Percentiles rank a stretch among this genome's conserved stretches.
These are phyloP conservation scores for Diploscapter pachys DNA, from an alignment of 1,140 invertebrate genomes.

Conservation along the genomic window DNA sequence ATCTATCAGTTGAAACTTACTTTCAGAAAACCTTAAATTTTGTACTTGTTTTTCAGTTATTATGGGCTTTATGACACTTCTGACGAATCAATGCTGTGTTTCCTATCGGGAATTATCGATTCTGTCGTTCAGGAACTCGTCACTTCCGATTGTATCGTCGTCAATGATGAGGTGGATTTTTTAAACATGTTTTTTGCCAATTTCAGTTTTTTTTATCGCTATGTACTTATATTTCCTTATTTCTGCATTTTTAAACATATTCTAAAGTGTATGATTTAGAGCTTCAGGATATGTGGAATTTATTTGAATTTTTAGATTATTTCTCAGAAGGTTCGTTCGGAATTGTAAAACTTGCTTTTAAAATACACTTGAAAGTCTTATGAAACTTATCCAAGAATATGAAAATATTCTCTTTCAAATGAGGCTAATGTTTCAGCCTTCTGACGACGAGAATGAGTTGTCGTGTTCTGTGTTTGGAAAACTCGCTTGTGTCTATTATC, in stretches of 20 bases:
- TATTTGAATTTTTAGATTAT: too few relatives aligned
- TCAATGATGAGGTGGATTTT: slow-evolving; percentile 62
- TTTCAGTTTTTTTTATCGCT: background rate
- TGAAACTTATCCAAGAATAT: too few relatives aligned
- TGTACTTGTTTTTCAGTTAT: slow-evolving; percentile 62
- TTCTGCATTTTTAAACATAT: too few relatives aligned
- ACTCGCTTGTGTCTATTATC: slow-evolving; percentile 93
- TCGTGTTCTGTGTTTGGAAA: slow-evolving; percentile 79
- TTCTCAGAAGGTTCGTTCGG: too few relatives aligned
- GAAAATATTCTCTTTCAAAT: too few relatives aligned
- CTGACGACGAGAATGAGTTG: too few relatives aligned
- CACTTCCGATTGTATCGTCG: slow-evolving; percentile 73
- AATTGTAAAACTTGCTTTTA: too few relatives aligned
- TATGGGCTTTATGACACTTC: slow-evolving; percentile 79
- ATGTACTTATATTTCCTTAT: background rate
- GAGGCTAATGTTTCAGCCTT: too few relatives aligned
- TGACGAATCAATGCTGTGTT: slow-evolving; percentile 69
- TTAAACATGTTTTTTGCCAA: background rate
- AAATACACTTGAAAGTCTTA: too few relatives aligned
- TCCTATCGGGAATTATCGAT: slow-evolving; percentile 71
- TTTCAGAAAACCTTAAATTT: background rate
- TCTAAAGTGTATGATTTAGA: too few relatives aligned
- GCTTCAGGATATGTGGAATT: too few relatives aligned
- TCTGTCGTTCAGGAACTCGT: slow-evolving; percentile 71
- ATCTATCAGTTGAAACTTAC: slow-evolving; percentile 6